A percentile compares a stretch with the other conserved stretches of the same genome.
phyloP scores from a whole-genome alignment of 2,113 vertebrate species.

The Onychostruthus taczanowskii region DNA sequence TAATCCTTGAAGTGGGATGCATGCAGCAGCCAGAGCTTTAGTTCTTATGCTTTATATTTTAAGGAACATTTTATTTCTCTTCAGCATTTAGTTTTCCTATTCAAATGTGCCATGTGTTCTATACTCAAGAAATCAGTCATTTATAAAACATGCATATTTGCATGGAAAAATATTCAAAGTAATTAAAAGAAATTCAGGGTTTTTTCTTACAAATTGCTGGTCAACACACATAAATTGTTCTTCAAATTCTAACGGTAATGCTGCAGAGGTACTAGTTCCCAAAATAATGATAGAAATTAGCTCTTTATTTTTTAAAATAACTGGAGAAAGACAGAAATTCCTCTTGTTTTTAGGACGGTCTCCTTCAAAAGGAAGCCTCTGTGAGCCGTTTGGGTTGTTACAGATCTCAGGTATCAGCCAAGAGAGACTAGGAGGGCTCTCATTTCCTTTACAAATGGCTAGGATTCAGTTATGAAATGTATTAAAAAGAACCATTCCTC shows the following conservation, averaged over 20 bases:
- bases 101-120: not conserved
- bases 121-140: not conserved
- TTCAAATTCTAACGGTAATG: not conserved
- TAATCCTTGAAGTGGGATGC: not conserved
- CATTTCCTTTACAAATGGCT: constrained; percentile 30
- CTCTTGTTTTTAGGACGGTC: not conserved
- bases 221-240: not conserved
- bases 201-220: not conserved
- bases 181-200: not conserved
- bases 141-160: not conserved
- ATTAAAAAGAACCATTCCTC: constrained; percentile 35
- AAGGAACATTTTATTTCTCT: not conserved
- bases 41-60: not conserved
- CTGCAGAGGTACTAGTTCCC: not conserved
- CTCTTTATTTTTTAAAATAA: not conserved
- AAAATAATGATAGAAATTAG: not conserved
- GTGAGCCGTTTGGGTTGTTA: not conserved
- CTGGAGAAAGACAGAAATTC: not conserved
- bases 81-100: not conserved
- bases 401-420: not conserved
- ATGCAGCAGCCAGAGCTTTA: not conserved
- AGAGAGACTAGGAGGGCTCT: not conserved
- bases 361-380: not conserved
- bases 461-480: constrained; percentile 17
- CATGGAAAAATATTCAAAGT: not conserved